Conservation (phyloP, 1,140 invertebrate genomes). For the Cyrtorhinus lividipennis region DNA sequence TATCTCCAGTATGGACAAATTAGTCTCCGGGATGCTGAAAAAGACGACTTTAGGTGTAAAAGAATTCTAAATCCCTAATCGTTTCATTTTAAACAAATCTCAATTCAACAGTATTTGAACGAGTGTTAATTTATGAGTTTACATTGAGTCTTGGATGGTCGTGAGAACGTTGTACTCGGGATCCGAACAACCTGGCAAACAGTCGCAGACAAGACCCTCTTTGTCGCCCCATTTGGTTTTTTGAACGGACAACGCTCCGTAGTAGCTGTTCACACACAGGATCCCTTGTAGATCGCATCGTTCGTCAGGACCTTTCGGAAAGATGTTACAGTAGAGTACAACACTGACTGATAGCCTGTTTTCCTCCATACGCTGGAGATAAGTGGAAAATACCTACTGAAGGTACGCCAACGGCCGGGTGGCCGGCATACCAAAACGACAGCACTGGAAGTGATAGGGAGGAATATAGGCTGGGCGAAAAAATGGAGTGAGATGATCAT, state of each 20-base stretch:
- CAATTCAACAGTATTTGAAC: not conserved
- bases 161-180: constrained; percentile 31
- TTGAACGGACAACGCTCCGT: constrained; percentile 42
- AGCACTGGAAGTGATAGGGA: too few species aligned
- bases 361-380: too few species aligned
- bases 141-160: not conserved
- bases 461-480: too few species aligned
- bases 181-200: constrained; percentile 44
- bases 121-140: not conserved
- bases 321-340: too few species aligned
- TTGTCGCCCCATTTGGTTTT: constrained; percentile 30
- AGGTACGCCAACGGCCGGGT: too few species aligned
- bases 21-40: constrained; percentile 12
- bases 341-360: too few species aligned
- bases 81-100: not conserved
- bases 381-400: too few species aligned
- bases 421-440: too few species aligned
- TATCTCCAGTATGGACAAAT: constrained; percentile 36
- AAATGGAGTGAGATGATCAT: too few species aligned
- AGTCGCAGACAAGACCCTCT: constrained; percentile 40
- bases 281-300: constrained; percentile 42
- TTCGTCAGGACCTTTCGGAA: constrained; percentile 25
- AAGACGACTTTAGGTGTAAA: not conserved
- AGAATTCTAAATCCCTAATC: not conserved
- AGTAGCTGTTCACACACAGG: constrained; percentile 42